Base-by-base conservation (phyloP, 2,888 invertebrate species). In the Lumbricus terrestris region DNA sequence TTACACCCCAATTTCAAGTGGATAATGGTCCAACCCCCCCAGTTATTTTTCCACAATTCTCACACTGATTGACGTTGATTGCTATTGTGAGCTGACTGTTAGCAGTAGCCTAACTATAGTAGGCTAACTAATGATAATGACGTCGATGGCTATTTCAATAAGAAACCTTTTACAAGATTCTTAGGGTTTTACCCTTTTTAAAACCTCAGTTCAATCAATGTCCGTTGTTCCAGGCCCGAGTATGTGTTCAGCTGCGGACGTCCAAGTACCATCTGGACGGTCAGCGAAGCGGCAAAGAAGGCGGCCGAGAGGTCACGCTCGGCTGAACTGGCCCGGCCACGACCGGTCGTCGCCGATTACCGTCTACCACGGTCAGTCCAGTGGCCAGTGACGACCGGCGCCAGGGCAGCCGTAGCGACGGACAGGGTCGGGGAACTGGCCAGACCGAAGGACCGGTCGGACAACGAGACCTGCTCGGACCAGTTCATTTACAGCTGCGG, bases 351-450 rank as follows among this genome's bases (percentile, higher is more conserved):
- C 6, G 35, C 85, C 35, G 85, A 85, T 34, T 85, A 85, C 23
- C 85, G 37, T 34, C 85, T 85, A 35, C 85, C 85, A 18, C 85
- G 85, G 35, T 29, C 35, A 20, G 85, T 85, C 85, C 85, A 85
- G 35, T 85, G 85, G 85, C 85, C 85, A 37, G 85, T 85, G 1
- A 85, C 20, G 35, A 33, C 34, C 35, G 85, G 35, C 0, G 85
- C 85, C 85, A 85, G 37, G 35, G 35, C 35, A 29, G 18, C 85
- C 85, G 35, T 6, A 34, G 85, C 85, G 6, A 85, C 85, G 33
- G 85, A 85, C 85, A 85, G 85, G 85, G 85, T 85, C 5, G 85
- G 35, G 1, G 34, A 85, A 85, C 85, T 85, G 85, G 85, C 85
- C 13, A 35, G 20, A 11, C 20, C 85, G 18, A 85, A 85, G 85